Base-by-base conservation (phyloP, 1,140 invertebrate genomes). In the Brachystomella parvula region DNA sequence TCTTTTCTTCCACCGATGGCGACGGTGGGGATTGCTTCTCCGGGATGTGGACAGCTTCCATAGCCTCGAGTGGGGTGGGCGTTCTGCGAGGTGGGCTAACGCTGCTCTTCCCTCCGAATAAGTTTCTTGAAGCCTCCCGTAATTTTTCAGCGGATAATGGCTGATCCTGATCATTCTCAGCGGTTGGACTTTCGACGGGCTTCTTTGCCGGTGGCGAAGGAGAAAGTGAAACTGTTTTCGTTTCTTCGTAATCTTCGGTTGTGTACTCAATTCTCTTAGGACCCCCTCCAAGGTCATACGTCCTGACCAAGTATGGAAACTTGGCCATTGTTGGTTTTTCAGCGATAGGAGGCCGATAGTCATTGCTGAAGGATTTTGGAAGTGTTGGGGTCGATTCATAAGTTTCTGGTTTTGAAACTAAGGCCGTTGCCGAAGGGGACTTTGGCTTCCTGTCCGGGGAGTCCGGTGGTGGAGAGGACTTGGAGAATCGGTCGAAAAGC, bases 401-500 rank as follows among this genome's bases (percentile, higher is more conserved):
- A 6, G 3, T 53, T 9, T 53, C 49, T 53, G 6, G 9, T 26
- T 9, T 9, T 24, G 49, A 24, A 24, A 24, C 24, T 53, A n/a
- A n/a, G n/a, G 12, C 49, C 21, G 21, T 53, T 53, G 12, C 49
- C 49, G 24, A 24, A 17, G 49, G 35, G 6, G 35, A 39, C 35
- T 39, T 39, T n/a, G n/a, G n/a, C n/a, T n/a, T n/a, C 19, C 35
- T 39, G 6, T 39, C 35, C 6, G 49, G 49, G 24, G 49, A 53
- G 9, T 53, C 24, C 49, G 49, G 24, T 26, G 49, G 15, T 56
- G 49, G 49, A 56, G 49, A 26, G 9, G 30, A 21, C 29, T 49
- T 44, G 2, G 59, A 62, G n/a, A 67, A 67, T 26, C 65, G 21
- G 24, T 67, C 65, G 62, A 67, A 67, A 29, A 62, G 47, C 24